phyloP scores from a whole-genome alignment of 2,888 invertebrate species.

The Pollenia griseotomentosa region DNA sequence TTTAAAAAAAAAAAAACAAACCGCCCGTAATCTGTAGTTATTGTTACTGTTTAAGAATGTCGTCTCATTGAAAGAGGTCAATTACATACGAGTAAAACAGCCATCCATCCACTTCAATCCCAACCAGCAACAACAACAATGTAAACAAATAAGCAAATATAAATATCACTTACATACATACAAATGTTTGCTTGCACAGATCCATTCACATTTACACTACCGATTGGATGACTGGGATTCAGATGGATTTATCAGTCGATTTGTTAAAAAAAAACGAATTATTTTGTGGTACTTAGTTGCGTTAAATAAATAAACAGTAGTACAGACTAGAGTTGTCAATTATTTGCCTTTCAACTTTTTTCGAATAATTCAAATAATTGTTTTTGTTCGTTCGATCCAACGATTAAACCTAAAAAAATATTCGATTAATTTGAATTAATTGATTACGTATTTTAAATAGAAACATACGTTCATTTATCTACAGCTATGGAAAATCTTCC shows the following conservation, averaged over 20 bases:
- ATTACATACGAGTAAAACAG: constrained; percentile 76
- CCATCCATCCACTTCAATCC: background rate
- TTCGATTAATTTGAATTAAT: too few relatives aligned
- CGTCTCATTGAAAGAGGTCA: constrained; percentile 82
- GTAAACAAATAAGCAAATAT: constrained; percentile 46
- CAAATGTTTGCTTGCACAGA: constrained; percentile 1
- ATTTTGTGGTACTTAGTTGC: constrained; percentile 24
- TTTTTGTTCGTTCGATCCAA: too few relatives aligned
- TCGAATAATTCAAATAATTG: too few relatives aligned
- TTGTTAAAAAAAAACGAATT: constrained; percentile 35
- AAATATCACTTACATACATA: background rate
- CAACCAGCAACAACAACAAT: constrained; percentile 3
- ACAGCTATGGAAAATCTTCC: too few relatives aligned
- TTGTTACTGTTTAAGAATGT: constrained; percentile 66
- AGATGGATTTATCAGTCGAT: constrained; percentile 55
- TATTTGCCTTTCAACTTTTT: too few relatives aligned
- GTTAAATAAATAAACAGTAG: background rate
- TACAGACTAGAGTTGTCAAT: too few relatives aligned
- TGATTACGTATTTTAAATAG: too few relatives aligned
- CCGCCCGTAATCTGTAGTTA: constrained; percentile 64
- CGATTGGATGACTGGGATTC: constrained; percentile 32
- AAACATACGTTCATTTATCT: too few relatives aligned
- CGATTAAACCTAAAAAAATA: too few relatives aligned
- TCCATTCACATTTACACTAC: background rate
- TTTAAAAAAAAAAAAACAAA: constrained; percentile 31